Evolutionary conservation across 2,888 invertebrate species (phyloP).

Genomic region (Amphipoea lucens): DNA sequence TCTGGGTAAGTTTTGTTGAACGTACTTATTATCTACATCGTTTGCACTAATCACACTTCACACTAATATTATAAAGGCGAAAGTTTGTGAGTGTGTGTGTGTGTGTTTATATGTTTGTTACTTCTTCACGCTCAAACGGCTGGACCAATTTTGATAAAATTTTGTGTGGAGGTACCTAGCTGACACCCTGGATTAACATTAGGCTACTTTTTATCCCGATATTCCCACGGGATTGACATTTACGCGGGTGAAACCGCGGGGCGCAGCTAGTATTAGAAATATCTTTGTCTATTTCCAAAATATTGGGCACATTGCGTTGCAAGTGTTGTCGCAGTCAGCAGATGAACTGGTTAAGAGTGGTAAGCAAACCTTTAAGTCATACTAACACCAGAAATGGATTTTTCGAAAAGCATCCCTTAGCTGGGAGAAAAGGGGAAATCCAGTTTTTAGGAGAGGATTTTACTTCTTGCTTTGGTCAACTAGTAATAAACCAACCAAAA

Average conservation of each 20-base stretch:
- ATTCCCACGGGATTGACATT: no score
- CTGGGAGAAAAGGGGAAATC: not conserved
- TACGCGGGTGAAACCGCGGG: no score
- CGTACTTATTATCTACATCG: not conserved
- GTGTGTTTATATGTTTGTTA: no score
- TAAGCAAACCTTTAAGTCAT: not conserved
- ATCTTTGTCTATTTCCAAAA: not conserved
- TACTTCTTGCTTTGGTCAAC: no score
- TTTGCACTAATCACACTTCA: not conserved
- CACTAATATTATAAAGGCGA: no score
- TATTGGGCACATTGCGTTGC: not conserved
- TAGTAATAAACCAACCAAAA: not conserved
- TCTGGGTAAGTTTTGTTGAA: not conserved
- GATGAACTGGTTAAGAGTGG: not conserved
- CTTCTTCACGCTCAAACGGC: no score
- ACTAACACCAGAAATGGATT: not conserved
- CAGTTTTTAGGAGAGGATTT: not conserved
- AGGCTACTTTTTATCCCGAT: no score
- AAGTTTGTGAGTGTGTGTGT: no score
- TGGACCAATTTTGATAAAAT: no score
- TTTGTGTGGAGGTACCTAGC: no score
- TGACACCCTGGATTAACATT: no score
- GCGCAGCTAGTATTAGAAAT: not conserved
- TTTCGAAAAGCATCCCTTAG: no score
- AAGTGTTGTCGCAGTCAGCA: not conserved